Base-by-base conservation (phyloP, 2,113 vertebrate species). In the Acinonyx jubatus region DNA sequence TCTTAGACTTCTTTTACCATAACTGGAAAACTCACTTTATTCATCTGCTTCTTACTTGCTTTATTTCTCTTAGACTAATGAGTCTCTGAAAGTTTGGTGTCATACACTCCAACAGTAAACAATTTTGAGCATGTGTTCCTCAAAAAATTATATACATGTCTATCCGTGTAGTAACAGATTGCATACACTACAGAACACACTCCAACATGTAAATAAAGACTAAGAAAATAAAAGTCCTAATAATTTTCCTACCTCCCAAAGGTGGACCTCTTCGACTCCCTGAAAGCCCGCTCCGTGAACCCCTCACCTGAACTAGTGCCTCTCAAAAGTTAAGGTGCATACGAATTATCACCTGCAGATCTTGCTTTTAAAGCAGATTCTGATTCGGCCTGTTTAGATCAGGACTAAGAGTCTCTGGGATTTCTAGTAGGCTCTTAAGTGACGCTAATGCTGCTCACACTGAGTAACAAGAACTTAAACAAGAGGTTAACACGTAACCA, bases 151-250 rank as follows among this genome's bases (percentile, higher is more conserved):
- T 1, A 45, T 38, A 87, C 45, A 45, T 52, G 9, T 63, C 4
- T 27, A 18, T 4, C 29, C 91, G 21, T 8, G 23, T 48, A 88
- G 19, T 50, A 86, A 84, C 1, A 81, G 5, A 86, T 3, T 7
- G 8, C 27, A 61, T 66, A 57, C 1, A 83, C 23, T 36, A 63
- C 0, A 91, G n/a, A 94, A 79, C 3, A 82, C 10, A 92, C 9
- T 63, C 10, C 52, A 71, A 93, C 94, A 81, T 36, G 57, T 21
- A 97, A 94, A 89, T n/a, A 38, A 87, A 76, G 92, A 31, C 76
- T 71, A 57, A 12, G 29, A 90, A 74, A 55, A 82, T 71, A 65
- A 91, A 87, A 93, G 3, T 52, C 1, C 29, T 71, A 83, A 57
- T 69, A 91, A 65, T 82, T 74, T 83, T 38, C 45, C 16, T n/a